Percentiles rank a stretch among this genome's conserved stretches.
Conservation (phyloP, 2,113 vertebrate species). For the Tricholaema leucomelas region DNA sequence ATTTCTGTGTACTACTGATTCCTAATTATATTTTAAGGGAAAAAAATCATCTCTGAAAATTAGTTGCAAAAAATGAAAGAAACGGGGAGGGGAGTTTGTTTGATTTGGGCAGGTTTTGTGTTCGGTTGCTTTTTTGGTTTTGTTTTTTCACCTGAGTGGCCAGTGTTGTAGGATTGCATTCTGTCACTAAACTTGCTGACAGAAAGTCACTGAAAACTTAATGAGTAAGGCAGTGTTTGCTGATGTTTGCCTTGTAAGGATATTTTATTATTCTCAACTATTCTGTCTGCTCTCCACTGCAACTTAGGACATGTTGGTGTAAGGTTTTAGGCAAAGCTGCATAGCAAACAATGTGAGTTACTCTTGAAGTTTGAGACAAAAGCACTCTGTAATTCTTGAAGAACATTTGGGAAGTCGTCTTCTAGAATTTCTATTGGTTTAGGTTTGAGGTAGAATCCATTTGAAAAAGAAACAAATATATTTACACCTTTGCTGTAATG, state of each 20-base stretch:
- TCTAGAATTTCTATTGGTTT: background rate
- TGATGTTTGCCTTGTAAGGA: background rate
- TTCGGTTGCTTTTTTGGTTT: too few relatives aligned
- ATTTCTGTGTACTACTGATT: background rate
- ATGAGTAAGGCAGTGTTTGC: background rate
- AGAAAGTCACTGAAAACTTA: background rate
- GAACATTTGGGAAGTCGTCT: background rate
- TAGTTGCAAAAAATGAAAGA: background rate
- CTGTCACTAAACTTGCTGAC: background rate
- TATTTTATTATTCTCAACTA: background rate
- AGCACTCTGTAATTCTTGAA: background rate
- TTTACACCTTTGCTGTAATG: background rate
- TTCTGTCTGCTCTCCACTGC: background rate
- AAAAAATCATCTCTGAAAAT: background rate
- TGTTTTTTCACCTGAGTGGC: background rate
- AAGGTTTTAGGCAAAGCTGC: background rate
- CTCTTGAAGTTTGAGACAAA: background rate
- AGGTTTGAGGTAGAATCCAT: background rate
- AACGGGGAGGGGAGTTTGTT: background rate
- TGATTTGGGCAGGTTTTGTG: background rate
- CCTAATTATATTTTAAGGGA: background rate
- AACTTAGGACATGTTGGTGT: background rate
- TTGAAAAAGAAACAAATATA: background rate
- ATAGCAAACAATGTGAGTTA: background rate
- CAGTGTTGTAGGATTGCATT: background rate